Evolutionary conservation across 2,888 invertebrate genomes (phyloP), one percentile per base, ranked within the genome.

Genomic region (Xanthia togata): DNA sequence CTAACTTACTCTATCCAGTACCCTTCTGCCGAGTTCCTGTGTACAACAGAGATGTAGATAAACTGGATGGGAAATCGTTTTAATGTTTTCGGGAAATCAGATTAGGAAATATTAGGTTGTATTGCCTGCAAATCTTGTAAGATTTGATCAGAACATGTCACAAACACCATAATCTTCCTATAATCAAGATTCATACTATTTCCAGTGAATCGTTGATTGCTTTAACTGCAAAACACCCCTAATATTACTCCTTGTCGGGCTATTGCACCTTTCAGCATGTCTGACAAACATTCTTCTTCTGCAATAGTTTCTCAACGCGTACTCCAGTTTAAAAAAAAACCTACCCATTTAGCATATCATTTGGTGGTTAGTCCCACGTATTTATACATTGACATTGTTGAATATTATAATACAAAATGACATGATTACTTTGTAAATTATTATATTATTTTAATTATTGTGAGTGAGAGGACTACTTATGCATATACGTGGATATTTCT

Each of bases 1-100:
- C 83, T 88, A 90, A 92, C 92, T 92, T 93, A 90, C 90, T 93
- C 93, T 87, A 88, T 89, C 90, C 84, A 85, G 78, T 73, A 85
- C 87, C 90, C 88, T 89, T 89, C 87, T 89, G 89, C 85, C 59
- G 88, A 88, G 89, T 86, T 88, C 81, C 83, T 86, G 76, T 85
- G 78, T 85, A 79, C 72, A 26, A 26, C 78, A 59, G 38, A 41
- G 79, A 87, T 80, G 69, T 63, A 12, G 11, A 11, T 55, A 47
- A 5, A 57, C 83, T 84, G 75, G 85, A 90, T 83, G 72, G 72
- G 83, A 55, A 35, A 26, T 8, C 1, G 63, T 64, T 11, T 38
- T 14, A 60, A 55, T 6, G 35, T 35, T n/a, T 47, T 20, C 4
- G 41, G n/a, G 4, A 44, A 47, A 35, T 35, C 23, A 17, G 20